Base-by-base conservation (phyloP, 1,140 invertebrate species). In the Lasioglossum albipes region DNA sequence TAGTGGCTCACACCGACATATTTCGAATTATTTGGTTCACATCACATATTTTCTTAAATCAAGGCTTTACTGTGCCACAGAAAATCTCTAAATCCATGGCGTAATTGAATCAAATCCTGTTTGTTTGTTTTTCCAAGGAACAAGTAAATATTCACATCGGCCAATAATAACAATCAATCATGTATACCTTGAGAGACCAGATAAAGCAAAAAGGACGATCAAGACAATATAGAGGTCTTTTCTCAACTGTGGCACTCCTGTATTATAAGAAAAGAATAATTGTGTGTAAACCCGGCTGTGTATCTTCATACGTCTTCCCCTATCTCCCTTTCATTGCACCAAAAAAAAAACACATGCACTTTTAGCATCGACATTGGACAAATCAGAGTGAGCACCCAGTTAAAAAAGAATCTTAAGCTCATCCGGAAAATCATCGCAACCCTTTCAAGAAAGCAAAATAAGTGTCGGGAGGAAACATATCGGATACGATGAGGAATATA, bases 221-320 rank as follows among this genome's bases (percentile, higher is more conserved):
- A 22, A 41, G 77, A 74, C 71, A 79, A 79, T 79, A 74, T 79
- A 79, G 77, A 67, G n/a, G 72, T 66, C 52, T 42, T 73, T 57
- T 78, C 67, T 73, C 57, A 54, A 52, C 57, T 7, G 27, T 69
- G 73, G 59, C 65, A 75, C 52, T 75, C 31, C 61, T 42, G 66
- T 80, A 72, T 69, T 65, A 69, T 78, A 71, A 84, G 65, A 79
- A 75, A 54, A 61, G 70, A 78, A 69, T 78, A 78, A 59, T 79
- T 62, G 73, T 79, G 82, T 87, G 79, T 87, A 52, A 87, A 79
- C 72, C 75, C 61, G 82, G 77, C 79, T 84, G 64, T 87, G 81
- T 84, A 86, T 57, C 61, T 82, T 75, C 77, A 52, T 82, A 83
- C 73, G 85, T 87, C 76, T 86, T 84, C 79, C 84, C 77, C 36